Conservation (phyloP, 35 echinoderm and acorn worm genomes). For the Apostichopus parvimensis region DNA sequence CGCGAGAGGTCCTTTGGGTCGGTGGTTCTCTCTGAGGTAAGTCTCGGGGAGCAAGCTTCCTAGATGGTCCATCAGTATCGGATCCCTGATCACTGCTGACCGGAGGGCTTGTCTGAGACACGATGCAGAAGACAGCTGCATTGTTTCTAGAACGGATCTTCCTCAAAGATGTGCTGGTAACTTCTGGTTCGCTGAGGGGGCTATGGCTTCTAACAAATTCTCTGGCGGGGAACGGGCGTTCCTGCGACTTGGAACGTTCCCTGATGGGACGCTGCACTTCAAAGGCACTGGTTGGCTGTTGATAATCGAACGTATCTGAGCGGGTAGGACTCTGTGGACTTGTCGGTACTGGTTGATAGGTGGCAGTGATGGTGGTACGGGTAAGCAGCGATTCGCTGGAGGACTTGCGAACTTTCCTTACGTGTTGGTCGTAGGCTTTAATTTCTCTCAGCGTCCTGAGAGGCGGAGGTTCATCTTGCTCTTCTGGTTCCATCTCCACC, state of each 20-base stretch:
- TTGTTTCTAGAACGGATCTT: constrained; percentile 29
- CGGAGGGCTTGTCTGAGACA: constrained; percentile 31
- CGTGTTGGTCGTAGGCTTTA: constrained; percentile 47
- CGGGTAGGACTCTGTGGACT: constrained; percentile 15
- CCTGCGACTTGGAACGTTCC: neutral
- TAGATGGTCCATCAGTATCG: constrained; percentile 8
- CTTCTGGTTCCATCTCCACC: constrained; percentile 21
- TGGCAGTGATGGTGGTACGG: constrained; percentile 23
- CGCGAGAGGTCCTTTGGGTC: neutral
- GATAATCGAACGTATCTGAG: neutral
- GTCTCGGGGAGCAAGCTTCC: constrained; percentile 4
- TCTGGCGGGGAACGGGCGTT: neutral
- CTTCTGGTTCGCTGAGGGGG: constrained; percentile 41
- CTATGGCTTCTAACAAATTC: constrained; percentile 43
- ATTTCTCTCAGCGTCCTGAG: constrained; percentile 44
- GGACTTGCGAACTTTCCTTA: constrained; percentile 27
- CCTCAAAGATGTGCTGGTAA: neutral
- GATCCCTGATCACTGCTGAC: constrained; percentile 35
- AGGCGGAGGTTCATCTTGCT: neutral
- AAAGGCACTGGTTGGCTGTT: neutral
- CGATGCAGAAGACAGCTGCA: constrained; percentile 36
- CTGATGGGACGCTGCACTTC: neutral
- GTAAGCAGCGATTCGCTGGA: neutral
- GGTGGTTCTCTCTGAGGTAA: constrained; percentile 5
- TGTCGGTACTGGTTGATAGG: constrained; percentile 38